A percentile compares a stretch with the other conserved stretches of the same genome.
These are phyloP conservation scores for Mastigias papua DNA, from an alignment of 30 jellyfish, hydroid and myxozoan species.

Conservation along the genomic window DNA sequence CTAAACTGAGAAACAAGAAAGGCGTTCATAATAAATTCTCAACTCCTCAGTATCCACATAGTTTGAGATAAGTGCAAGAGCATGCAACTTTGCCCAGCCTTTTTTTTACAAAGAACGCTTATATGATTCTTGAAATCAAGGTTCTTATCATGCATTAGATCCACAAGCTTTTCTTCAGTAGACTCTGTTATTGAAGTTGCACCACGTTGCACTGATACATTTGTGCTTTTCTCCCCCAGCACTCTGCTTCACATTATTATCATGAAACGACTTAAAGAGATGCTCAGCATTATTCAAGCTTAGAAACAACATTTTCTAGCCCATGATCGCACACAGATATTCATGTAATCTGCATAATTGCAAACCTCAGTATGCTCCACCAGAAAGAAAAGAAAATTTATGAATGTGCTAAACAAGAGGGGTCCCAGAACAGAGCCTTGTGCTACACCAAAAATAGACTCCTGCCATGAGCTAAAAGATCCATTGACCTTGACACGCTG, in stretches of 20 bases:
- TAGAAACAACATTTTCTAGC: not conserved
- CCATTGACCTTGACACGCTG: too few species aligned
- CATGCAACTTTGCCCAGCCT: not conserved
- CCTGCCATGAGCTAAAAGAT: too few species aligned
- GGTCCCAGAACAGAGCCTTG: too few species aligned
- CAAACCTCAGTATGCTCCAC: not conserved
- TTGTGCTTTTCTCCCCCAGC: not conserved
- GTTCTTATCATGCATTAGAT: not conserved
- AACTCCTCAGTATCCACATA: not conserved
- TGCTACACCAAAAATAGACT: too few species aligned
- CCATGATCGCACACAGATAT: not conserved
- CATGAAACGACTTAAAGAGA: too few species aligned
- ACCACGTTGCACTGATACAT: not conserved
- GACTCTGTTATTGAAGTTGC: not conserved
- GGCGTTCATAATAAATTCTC: not conserved
- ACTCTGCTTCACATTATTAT: not conserved
- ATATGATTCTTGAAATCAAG: not conserved
- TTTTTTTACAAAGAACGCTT: not conserved
- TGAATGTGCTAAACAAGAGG: too few species aligned
- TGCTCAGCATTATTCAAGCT: not conserved
- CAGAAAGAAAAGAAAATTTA: not conserved
- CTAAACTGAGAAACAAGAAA: not conserved
- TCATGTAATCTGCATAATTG: not conserved
- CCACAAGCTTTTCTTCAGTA: not conserved
- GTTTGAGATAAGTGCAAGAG: not conserved